Evolutionary conservation across 23 tunicate species (phyloP), one percentile per base, ranked within the genome.

Genomic region (Botrylloides violaceus): DNA sequence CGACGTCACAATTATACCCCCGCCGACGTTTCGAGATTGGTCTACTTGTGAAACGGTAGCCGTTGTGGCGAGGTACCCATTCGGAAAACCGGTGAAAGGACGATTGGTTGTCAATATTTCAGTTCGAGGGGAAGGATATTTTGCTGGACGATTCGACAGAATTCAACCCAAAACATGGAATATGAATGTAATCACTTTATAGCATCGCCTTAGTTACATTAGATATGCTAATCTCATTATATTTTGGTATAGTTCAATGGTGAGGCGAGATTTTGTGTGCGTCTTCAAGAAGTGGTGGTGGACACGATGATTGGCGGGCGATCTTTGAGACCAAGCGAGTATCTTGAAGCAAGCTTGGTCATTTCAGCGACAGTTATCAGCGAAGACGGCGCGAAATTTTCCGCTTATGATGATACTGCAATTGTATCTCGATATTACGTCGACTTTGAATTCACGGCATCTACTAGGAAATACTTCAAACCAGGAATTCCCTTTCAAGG

Each of bases 61-160:
- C 21, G 97, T 90, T 48, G 38, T 27, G n/a, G 85, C 90, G 19
- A 79, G 61, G 49, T 84, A 90, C 73, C 77, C 86, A 62, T 90
- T 83, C 57, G 97, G 90, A 2, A 83, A 90, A 38, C 91, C 97
- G 19, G 85, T 90, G 6, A 73, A 66, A 26, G 97, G 97, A 31
- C 43, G 38, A 3, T 60, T 90, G 0, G 65, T 34, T 27, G 78
- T 90, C 47, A 90, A 90, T 23, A 83, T 83, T 75, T 78, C 85
- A 2, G 85, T 80, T 0, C 72, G 65, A 55, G 86, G 82, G 0
- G 81, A 56, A 9, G 90, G 79, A 20, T 79, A 83, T 59, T 90
- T 61, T 32, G 55, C 37, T 57, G 28, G 79, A 28, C 49, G 36
- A 23, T 18, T 68, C 49, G 74, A 68, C 30, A 24, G 28, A 25